phyloP scores from a whole-genome alignment of 2,113 vertebrate genomes.

The Cisticola juncidis region DNA sequence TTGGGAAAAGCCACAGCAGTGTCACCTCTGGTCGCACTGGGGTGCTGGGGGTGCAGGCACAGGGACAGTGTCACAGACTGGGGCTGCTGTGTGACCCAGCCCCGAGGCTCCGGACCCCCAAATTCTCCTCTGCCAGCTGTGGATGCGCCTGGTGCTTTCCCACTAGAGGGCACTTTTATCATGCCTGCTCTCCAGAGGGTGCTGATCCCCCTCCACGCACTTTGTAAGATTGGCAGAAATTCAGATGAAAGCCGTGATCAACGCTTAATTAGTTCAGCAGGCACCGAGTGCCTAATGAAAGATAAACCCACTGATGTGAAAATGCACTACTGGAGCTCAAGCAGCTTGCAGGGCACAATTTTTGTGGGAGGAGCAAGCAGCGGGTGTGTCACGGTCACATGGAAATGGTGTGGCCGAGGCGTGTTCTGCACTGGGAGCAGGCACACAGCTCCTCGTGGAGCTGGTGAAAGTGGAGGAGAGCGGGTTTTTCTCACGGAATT shows the following conservation, averaged over 20 bases:
- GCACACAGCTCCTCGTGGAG: neutral
- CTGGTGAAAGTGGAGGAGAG: neutral
- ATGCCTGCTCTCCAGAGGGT: neutral
- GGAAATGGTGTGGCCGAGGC: neutral
- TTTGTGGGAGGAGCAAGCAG: neutral
- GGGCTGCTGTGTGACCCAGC: neutral
- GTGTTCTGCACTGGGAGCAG: neutral
- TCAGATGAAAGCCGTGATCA: neutral
- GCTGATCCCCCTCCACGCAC: neutral
- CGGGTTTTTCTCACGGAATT: neutral
- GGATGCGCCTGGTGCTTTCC: neutral
- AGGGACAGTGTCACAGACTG: neutral
- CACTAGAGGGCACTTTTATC: slow-evolving; percentile 40
- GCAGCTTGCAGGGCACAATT: neutral
- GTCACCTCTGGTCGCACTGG: neutral
- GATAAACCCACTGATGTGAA: neutral
- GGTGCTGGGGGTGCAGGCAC: neutral
- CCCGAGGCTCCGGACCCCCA: too few species aligned
- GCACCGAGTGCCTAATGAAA: neutral
- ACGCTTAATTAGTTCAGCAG: neutral
- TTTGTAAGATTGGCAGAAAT: neutral
- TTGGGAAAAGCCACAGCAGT: neutral
- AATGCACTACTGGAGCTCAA: neutral
- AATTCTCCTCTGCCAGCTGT: neutral
- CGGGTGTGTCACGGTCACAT: neutral